Conservation (phyloP, 2,888 invertebrate genomes). For the Clepsis dumicolana region DNA sequence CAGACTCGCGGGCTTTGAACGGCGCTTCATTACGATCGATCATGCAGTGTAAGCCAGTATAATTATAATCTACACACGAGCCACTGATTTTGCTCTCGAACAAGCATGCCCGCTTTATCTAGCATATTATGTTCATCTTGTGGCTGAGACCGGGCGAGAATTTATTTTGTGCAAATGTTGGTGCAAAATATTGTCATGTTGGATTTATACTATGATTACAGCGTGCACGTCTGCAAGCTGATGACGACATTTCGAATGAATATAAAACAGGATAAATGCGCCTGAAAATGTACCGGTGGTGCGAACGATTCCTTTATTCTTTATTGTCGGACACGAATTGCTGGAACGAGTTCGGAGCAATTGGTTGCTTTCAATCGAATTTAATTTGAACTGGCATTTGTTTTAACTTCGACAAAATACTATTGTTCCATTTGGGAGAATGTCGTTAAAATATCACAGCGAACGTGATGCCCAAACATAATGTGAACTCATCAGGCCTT, state of each 20-base stretch:
- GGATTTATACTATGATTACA: background rate
- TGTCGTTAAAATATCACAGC: background rate
- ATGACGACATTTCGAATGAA: conserved; percentile 72
- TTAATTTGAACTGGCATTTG: background rate
- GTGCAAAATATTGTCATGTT: too few species aligned
- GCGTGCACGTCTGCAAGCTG: conserved; percentile 48
- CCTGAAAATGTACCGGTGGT: conserved; percentile 64
- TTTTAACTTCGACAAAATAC: background rate
- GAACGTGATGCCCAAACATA: too few species aligned
- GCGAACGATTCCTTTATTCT: conserved; percentile 59
- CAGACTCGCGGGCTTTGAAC: conserved; percentile 50
- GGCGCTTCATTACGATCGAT: conserved; percentile 68
- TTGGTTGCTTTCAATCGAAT: conserved; percentile 44
- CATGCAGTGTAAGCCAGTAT: background rate
- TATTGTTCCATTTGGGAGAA: background rate
- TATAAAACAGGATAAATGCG: conserved; percentile 72
- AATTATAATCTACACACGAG: background rate
- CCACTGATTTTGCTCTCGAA: background rate
- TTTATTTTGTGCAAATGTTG: too few species aligned
- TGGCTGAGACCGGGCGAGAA: too few species aligned
- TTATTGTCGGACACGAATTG: conserved; percentile 68
- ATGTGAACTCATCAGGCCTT: too few species aligned
- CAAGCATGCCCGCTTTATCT: too few species aligned
- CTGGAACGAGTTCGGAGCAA: conserved; percentile 44
- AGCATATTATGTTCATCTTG: too few species aligned